Conservation (phyloP, 2,888 invertebrate genomes). For the Cheilosia variabilis region DNA sequence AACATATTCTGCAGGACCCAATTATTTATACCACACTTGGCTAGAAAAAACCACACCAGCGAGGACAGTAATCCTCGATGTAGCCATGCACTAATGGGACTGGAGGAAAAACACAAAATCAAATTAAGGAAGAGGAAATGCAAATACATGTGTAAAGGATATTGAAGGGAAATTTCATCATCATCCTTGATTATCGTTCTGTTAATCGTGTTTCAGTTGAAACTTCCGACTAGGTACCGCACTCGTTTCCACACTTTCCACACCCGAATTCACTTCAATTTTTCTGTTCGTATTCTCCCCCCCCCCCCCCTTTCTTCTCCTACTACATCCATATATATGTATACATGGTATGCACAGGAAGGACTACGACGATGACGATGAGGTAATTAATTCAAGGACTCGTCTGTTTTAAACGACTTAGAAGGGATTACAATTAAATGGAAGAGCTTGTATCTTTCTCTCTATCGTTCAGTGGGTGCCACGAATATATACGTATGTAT, state of each 20-base stretch:
- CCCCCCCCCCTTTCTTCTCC: background rate
- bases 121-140: conserved; percentile 72
- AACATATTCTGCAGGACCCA: conserved; percentile 4
- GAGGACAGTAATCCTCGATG: conserved; percentile 6
- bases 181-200: conserved; percentile 74
- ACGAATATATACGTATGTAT: conserved; percentile 1
- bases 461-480: conserved; percentile 35
- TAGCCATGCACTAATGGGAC: conserved; percentile 18
- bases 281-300: background rate
- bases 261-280: conserved; percentile 44
- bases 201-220: conserved; percentile 65
- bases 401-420: conserved; percentile 84
- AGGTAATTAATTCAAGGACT: conserved; percentile 78
- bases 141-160: conserved; percentile 76
- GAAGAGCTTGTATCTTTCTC: conserved; percentile 69
- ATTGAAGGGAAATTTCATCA: conserved; percentile 73
- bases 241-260: conserved; percentile 43
- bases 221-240: conserved; percentile 67
- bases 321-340: background rate
- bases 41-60: background rate
- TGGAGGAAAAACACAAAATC: conserved; percentile 65
- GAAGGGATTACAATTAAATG: conserved; percentile 84
- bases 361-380: conserved; percentile 34
- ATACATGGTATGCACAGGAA: background rate
- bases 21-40: too few relatives aligned